Base-by-base conservation (phyloP, 2,888 invertebrate species). In the Flexamia atlantica region DNA sequence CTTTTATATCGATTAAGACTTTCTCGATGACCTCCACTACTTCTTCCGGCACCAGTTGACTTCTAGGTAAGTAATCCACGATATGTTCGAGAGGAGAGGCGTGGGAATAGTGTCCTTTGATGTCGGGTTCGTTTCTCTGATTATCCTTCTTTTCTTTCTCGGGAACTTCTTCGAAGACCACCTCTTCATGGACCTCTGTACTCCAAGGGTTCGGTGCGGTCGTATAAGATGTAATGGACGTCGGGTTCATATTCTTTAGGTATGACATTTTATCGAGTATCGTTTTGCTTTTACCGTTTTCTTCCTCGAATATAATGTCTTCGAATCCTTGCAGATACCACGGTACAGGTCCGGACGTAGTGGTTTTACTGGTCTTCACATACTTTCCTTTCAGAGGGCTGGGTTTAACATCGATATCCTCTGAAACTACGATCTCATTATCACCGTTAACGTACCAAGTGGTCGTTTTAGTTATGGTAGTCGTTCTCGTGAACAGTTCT, bases 231-330 rank as follows among this genome's bases (percentile, higher is more conserved):
- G 74, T 76, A 10, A 76, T 76, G 17, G 74, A 76, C 9, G 74
- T 76, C 12, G 74, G 74, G 40, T 76, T 76, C 46, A 76, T 46
- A 28, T 40, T 40, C 28, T 76, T 76, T n/a, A 76, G 46, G 25
- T 25, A 76, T 28, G 74, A 46, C 74, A 76, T 76, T 76, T 76
- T 76, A 76, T 76, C 74, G 3, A 76, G 28, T 46, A 76, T 76
- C 10, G 74, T 76, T 23, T 76, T 76, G 17, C 74, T 42, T 46
- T 76, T 70, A 36, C 40, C 40, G 28, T 76, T 76, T 76, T 76
- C 74, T 46, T 76, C 74, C 28, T 76, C 74, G 46, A 76, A 76
- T 76, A 76, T 76, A 5, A 76, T 40, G 9, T 76, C 74, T 28
- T 76, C 74, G 25, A 76, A 76, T 14, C 14, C 46, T 76, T 76